A percentile compares a stretch with the other conserved stretches of the same genome.
phyloP scores from a whole-genome alignment of 2,888 invertebrate genomes.

The Lydus trimaculatus region DNA sequence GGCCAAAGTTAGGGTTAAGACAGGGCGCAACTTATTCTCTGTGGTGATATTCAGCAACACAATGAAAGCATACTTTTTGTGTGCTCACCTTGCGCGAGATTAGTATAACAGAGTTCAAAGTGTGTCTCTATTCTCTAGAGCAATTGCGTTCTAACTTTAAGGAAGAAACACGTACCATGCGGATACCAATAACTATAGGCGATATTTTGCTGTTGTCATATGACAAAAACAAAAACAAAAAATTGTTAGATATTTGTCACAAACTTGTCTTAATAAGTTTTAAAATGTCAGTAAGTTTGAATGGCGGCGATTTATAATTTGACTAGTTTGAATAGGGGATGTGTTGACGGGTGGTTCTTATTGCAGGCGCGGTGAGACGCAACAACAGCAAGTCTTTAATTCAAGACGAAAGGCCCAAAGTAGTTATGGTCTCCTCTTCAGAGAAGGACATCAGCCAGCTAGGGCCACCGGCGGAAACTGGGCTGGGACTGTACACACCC shows the following conservation, averaged over 20 bases:
- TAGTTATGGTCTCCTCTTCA: conserved; percentile 58
- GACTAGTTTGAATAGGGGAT: conserved; percentile 28
- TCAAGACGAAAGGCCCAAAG: conserved; percentile 57
- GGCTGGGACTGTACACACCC: conserved; percentile 60
- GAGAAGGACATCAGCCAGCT: conserved; percentile 55
- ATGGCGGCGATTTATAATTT: conserved; percentile 27
- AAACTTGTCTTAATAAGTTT: conserved; percentile 17
- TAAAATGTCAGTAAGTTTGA: conserved; percentile 8
- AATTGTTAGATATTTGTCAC: conserved; percentile 18
- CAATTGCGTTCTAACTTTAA: conserved; percentile 35
- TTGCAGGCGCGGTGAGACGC: conserved; percentile 58
- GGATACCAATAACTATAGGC: conserved; percentile 26
- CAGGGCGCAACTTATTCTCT: conserved; percentile 56
- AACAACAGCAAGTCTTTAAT: conserved; percentile 56
- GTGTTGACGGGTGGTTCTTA: conserved; percentile 54
- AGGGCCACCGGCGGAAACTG: conserved; percentile 54
- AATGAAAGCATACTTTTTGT: conserved; percentile 56
- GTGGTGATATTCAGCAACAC: conserved; percentile 57
- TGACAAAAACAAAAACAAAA: background rate
- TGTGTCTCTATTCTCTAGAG: conserved; percentile 54
- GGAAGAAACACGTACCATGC: conserved; percentile 40
- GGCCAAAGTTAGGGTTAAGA: conserved; percentile 59
- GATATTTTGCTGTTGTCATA: too few species aligned
- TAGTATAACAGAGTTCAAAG: conserved; percentile 51
- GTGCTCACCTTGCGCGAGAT: conserved; percentile 49